A percentile compares a stretch with the other conserved stretches of the same genome.
Conservation (phyloP, 1,140 invertebrate genomes). For the Dendrolimus punctatus region DNA sequence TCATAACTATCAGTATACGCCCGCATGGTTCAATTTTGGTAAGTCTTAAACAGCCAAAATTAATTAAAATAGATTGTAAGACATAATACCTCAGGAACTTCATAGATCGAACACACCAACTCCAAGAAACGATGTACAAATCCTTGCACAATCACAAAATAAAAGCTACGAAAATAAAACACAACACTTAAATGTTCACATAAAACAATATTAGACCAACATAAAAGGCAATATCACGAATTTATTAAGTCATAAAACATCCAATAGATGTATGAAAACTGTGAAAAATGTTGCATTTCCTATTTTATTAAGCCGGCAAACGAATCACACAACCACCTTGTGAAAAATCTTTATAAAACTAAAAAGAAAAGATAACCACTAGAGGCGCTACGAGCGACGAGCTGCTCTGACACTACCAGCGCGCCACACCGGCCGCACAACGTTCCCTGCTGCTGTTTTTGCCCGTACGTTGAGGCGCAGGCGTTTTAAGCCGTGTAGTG, state of each 20-base stretch:
- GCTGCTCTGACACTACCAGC: too few relatives aligned
- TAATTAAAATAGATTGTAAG: not conserved
- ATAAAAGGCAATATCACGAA: constrained; percentile 37
- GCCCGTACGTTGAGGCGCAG: too few relatives aligned
- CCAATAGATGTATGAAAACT: constrained; percentile 44
- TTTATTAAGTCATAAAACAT: constrained; percentile 53
- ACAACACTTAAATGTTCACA: constrained; percentile 40
- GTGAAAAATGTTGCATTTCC: constrained; percentile 54
- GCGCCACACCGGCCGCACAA: too few relatives aligned
- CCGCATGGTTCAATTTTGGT: too few relatives aligned
- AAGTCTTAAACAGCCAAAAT: too few relatives aligned
- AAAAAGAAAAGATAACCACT: constrained; percentile 26
- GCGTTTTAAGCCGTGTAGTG: too few relatives aligned
- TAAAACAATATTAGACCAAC: constrained; percentile 23
- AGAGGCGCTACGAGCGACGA: too few relatives aligned
- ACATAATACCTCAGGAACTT: constrained; percentile 24
- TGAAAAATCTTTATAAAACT: constrained; percentile 61
- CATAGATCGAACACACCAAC: constrained; percentile 23
- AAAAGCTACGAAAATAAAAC: constrained; percentile 50
- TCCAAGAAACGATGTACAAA: constrained; percentile 41
- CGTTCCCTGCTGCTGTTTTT: too few relatives aligned
- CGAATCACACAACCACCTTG: constrained; percentile 39
- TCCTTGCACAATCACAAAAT: constrained; percentile 60
- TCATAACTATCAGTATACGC: too few relatives aligned
- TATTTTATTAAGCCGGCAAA: constrained; percentile 29